A percentile compares a stretch with the other conserved stretches of the same genome.
Conservation (phyloP, 2,113 vertebrate species). For the Siphamia tubifer region DNA sequence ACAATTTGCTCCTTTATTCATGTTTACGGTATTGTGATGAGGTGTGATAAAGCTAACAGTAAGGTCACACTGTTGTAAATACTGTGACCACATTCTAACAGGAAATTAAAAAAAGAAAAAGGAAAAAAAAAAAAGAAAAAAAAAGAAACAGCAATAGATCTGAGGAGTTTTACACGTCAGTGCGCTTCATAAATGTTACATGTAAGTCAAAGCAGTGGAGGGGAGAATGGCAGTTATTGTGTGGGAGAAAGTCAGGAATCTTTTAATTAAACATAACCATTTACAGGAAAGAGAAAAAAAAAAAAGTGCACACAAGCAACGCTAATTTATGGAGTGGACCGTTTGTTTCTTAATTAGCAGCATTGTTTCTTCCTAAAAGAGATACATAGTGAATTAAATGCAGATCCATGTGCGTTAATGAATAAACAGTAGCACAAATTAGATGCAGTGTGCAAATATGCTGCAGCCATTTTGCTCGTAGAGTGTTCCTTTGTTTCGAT, state of each 20-base stretch:
- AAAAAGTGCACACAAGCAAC: not conserved
- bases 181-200: not conserved
- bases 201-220: not conserved
- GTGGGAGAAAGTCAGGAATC: slow-evolving; percentile 2
- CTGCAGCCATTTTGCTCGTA: not conserved
- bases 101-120: too few relatives aligned
- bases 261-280: slow-evolving; percentile 26
- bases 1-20: too few relatives aligned
- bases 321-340: slow-evolving; percentile 16
- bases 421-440: slow-evolving; percentile 5
- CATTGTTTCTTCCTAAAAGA: not conserved
- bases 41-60: not conserved
- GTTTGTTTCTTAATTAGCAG: slow-evolving; percentile 14
- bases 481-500: not conserved
- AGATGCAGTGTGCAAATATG: not conserved
- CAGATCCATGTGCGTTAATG: slow-evolving; percentile 15
- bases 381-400: not conserved
- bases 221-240: not conserved
- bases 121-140: too few relatives aligned
- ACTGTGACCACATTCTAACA: not conserved
- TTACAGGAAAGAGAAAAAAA: too few relatives aligned
- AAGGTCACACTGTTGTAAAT: too few relatives aligned
- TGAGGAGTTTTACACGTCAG: not conserved
- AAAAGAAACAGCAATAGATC: too few relatives aligned
- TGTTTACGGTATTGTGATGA: too few relatives aligned